These are phyloP conservation scores for Clarias fuscus DNA, from an alignment of 2,797 vertebrate genomes.

Conservation along the genomic window DNA sequence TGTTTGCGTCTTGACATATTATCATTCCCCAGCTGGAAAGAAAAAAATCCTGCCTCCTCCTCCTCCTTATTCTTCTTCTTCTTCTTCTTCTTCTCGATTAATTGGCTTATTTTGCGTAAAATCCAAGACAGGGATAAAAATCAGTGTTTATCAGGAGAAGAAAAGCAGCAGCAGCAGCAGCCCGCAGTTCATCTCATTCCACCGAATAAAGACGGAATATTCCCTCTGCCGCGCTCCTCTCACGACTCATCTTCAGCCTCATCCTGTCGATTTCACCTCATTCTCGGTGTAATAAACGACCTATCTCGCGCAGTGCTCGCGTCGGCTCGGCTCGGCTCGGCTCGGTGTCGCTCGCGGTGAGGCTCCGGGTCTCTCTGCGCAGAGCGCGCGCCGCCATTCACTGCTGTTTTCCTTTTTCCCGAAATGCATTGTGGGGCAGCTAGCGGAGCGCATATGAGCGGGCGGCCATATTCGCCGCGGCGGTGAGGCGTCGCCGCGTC, in stretches of 20 bases:
- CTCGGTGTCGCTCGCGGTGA: constrained; percentile 51
- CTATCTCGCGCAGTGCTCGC: no score
- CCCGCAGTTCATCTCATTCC: background rate
- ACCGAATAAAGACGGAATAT: background rate
- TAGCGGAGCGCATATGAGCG: constrained; percentile 29
- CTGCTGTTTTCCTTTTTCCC: constrained; percentile 62
- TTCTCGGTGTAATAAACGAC: background rate
- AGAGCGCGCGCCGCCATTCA: constrained; percentile 59
- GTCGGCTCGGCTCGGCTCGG: constrained; percentile 57
- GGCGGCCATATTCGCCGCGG: constrained; percentile 45
- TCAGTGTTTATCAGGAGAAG: constrained; percentile 1
- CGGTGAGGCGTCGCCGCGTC: background rate
- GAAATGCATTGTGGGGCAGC: constrained; percentile 72
- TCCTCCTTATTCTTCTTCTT: constrained; percentile 40
- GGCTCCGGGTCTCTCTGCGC: constrained; percentile 64
- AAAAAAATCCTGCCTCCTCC: constrained; percentile 64
- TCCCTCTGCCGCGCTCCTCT: background rate
- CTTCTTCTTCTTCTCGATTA: background rate
- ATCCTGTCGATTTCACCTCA: background rate
- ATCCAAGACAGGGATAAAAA: background rate
- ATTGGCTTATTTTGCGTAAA: constrained; percentile 32
- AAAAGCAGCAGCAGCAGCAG: constrained; percentile 38
- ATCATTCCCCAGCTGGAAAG: constrained; percentile 72
- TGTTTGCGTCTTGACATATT: constrained; percentile 99
- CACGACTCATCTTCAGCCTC: background rate